Percentiles rank a stretch among this genome's conserved stretches.
Conservation (phyloP, 2,888 invertebrate species). For the Andrena praecox region DNA sequence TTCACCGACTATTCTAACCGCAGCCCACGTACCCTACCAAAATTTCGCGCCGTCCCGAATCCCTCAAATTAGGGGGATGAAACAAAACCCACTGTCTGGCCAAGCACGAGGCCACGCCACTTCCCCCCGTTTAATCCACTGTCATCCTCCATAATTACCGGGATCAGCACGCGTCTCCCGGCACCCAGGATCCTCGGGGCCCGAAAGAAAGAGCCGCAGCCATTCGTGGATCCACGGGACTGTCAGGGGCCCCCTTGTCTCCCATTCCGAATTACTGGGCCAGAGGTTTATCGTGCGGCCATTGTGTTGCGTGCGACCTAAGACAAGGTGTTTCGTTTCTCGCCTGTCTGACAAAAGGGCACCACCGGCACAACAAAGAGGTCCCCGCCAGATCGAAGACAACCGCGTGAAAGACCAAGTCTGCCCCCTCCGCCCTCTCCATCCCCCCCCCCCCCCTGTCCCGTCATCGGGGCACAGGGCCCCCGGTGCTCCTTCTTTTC, state of each 20-base stretch:
- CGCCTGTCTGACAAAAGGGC: conserved; percentile 67
- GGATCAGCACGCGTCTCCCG: conserved; percentile 18
- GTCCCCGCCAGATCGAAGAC: conserved; percentile 50
- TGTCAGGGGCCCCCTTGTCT: conserved; percentile 47
- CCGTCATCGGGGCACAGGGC: background rate
- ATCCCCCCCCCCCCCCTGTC: conserved; percentile 5
- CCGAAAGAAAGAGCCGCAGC: conserved; percentile 7
- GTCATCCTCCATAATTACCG: conserved; percentile 58
- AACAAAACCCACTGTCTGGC: background rate
- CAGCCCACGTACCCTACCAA: no score
- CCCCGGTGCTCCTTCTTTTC: conserved; percentile 33
- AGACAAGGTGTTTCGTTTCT: conserved; percentile 76
- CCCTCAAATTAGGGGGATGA: background rate
- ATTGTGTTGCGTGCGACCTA: conserved; percentile 74
- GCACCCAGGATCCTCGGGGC: background rate
- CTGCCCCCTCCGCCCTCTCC: conserved; percentile 34
- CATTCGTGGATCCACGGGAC: background rate
- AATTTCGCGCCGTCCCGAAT: no score
- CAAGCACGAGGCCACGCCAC: background rate
- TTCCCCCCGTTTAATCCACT: conserved; percentile 8
- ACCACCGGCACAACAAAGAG: conserved; percentile 73
- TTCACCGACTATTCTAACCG: no score
- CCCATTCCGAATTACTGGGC: conserved; percentile 51
- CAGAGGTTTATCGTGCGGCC: conserved; percentile 52
- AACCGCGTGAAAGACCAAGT: conserved; percentile 61